phyloP scores from a whole-genome alignment of 2,113 vertebrate species.

The Rynchops niger region DNA sequence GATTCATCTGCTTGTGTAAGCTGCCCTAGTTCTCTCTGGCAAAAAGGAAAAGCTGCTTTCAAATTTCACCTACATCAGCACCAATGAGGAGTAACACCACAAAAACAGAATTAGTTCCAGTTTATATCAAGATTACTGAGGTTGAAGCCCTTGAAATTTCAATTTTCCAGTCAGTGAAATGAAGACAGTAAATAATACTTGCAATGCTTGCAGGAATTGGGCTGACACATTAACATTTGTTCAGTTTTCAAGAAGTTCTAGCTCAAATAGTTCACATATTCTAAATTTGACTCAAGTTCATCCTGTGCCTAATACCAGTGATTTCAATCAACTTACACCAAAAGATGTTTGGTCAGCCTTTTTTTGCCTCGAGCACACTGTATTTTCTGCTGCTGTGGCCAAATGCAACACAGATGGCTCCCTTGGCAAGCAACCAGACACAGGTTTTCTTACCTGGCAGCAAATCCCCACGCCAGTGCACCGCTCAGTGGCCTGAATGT shows the following conservation, averaged over 20 bases:
- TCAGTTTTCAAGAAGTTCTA: neutral
- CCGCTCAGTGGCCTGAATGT: neutral
- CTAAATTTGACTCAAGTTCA: neutral
- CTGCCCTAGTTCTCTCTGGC: constrained; percentile 35
- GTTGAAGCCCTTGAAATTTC: constrained; percentile 57
- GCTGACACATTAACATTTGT: constrained; percentile 12
- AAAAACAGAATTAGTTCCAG: constrained; percentile 60
- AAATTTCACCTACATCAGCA: constrained; percentile 57
- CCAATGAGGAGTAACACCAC: neutral
- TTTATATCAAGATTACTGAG: constrained; percentile 37
- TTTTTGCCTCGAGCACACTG: neutral
- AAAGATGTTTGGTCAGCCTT: neutral
- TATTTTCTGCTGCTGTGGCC: constrained; percentile 35
- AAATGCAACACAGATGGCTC: constrained; percentile 59
- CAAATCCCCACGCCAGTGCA: neutral
- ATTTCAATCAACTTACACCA: neutral
- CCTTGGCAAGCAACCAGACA: neutral
- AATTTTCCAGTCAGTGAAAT: constrained; percentile 51
- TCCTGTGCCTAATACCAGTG: neutral
- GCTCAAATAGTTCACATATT: neutral
- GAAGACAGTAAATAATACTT: constrained; percentile 19
- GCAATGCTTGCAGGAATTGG: neutral
- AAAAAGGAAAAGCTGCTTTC: constrained; percentile 44
- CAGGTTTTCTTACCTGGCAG: constrained; percentile 46
- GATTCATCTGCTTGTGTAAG: constrained; percentile 27